A percentile compares a stretch with the other conserved stretches of the same genome.
These are phyloP conservation scores for Ochropleura plecta DNA, from an alignment of 2,888 invertebrate species.

Conservation along the genomic window DNA sequence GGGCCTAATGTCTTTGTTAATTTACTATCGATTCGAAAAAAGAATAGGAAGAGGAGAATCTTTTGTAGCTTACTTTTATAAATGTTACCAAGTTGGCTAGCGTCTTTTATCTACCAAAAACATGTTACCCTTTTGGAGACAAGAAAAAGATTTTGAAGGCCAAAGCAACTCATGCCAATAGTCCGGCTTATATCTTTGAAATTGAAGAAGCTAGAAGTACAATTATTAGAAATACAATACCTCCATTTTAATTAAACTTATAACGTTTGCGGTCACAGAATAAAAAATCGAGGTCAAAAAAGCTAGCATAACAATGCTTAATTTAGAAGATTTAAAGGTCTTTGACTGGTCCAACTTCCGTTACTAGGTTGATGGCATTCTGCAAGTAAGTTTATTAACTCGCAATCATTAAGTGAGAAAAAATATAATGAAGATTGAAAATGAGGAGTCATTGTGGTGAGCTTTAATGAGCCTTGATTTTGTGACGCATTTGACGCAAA, in stretches of 20 bases:
- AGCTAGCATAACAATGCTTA: slow-evolving; percentile 23
- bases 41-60: not conserved
- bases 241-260: not conserved
- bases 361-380: not conserved
- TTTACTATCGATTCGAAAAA: not conserved
- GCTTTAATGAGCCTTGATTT: slow-evolving; percentile 1
- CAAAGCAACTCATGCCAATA: not conserved
- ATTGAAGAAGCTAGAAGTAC: not conserved
- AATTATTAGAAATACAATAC: not conserved
- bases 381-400: slow-evolving; percentile 15
- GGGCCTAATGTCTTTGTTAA: not conserved
- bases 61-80: not conserved
- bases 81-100: not conserved
- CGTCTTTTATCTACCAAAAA: not conserved
- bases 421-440: not conserved
- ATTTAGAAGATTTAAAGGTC: slow-evolving; percentile 16
- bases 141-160: not conserved
- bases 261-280: not conserved
- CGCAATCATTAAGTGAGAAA: slow-evolving; percentile 1
- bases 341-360: slow-evolving; percentile 38
- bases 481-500: not conserved
- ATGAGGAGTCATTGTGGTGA: slow-evolving; percentile 10
- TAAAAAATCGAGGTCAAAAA: slow-evolving; percentile 32
- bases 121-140: too few relatives aligned
- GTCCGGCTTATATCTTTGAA: not conserved